Evolutionary conservation across 2,888 invertebrate genomes (phyloP).

Genomic region (Drosophila barbarae): DNA sequence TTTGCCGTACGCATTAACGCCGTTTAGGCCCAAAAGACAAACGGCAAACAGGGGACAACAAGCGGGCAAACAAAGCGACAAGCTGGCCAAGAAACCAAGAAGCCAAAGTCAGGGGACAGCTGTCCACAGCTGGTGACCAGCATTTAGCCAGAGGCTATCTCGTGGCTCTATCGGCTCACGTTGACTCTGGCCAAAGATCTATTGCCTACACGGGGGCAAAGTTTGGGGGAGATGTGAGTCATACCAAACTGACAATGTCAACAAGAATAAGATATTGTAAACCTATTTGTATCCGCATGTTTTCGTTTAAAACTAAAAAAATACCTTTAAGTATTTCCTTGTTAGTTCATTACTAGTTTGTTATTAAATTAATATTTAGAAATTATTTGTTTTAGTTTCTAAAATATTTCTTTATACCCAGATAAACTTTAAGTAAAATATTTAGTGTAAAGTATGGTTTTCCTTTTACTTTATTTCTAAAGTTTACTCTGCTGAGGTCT

Average conservation of each 20-base stretch:
- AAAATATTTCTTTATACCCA: not conserved
- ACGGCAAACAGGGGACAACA: constrained; percentile 28
- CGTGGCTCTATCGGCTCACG: constrained; percentile 27
- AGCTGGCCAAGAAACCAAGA: constrained; percentile 28
- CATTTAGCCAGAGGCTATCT: constrained; percentile 41
- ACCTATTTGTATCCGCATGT: not conserved
- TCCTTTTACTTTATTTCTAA: not conserved
- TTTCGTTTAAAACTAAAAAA: not conserved
- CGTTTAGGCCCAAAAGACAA: constrained; percentile 47
- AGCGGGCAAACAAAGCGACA: constrained; percentile 36
- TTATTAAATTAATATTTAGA: not conserved
- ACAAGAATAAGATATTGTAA: not conserved
- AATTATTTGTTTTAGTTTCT: too few species aligned
- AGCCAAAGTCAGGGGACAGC: constrained; percentile 32
- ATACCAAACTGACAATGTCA: not conserved
- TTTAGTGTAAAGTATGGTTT: not conserved
- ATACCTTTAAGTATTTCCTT: not conserved
- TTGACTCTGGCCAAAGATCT: constrained; percentile 34
- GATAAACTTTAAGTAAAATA: too few species aligned
- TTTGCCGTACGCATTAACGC: constrained; percentile 61
- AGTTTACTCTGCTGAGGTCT: not conserved
- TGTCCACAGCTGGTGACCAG: constrained; percentile 42
- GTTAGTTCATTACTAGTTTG: not conserved
- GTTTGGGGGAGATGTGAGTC: constrained; percentile 5
- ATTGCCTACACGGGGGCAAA: constrained; percentile 22